These are phyloP conservation scores for Rhimphoctona megacephalus DNA, from an alignment of 2,888 invertebrate genomes.

Conservation along the genomic window DNA sequence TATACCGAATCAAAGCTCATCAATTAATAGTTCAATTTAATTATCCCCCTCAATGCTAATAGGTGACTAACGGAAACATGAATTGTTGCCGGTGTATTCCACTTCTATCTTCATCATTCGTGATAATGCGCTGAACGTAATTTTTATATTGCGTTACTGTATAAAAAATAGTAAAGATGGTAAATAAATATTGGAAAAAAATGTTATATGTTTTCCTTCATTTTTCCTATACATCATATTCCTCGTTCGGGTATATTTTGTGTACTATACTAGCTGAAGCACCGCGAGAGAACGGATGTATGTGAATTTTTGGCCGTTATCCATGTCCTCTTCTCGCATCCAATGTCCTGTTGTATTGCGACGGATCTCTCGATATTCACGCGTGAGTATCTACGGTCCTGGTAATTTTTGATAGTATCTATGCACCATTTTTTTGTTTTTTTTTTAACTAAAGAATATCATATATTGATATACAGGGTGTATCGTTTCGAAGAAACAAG, in stretches of 20 bases:
- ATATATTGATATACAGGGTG: neutral
- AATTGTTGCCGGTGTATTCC: neutral
- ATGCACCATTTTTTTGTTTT: neutral
- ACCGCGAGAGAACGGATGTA: constrained; percentile 60
- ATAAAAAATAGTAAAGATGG: too few species aligned
- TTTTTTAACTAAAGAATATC: neutral
- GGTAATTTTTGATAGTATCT: constrained; percentile 14
- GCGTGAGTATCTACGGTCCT: constrained; percentile 28
- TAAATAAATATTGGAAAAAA: neutral
- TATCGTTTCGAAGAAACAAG: neutral
- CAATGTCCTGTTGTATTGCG: constrained; percentile 49
- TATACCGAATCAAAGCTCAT: neutral
- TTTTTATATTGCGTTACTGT: neutral
- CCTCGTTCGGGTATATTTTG: neutral
- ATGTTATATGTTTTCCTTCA: neutral
- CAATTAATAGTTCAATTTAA: neutral
- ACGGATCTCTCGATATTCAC: constrained; percentile 52
- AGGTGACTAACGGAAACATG: neutral
- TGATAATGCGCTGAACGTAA: neutral
- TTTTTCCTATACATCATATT: neutral
- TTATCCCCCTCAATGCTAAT: neutral
- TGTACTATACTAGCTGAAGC: neutral
- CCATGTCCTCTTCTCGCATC: constrained; percentile 66
- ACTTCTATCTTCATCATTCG: neutral
- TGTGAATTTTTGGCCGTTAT: constrained; percentile 75